phyloP scores from a whole-genome alignment of 2,113 vertebrate genomes.

The Benitochromis conjunctus region DNA sequence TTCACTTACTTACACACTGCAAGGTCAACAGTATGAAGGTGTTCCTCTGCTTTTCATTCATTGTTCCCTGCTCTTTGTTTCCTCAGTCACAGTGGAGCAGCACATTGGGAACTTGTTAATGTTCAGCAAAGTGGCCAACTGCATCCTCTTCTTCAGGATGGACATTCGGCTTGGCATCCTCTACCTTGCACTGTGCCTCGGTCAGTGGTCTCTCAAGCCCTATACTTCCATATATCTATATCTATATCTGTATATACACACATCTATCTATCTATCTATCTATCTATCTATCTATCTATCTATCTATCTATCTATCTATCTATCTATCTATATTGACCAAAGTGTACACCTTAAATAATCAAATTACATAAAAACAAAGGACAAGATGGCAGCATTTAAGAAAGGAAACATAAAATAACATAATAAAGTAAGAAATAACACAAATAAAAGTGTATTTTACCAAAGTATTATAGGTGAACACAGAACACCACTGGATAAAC shows the following conservation, averaged over 20 bases:
- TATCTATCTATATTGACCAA: too few species aligned
- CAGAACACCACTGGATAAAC: not conserved
- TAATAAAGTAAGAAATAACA: not conserved
- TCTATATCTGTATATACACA: too few species aligned
- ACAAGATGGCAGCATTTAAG: not conserved
- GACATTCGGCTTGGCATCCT: slow-evolving; percentile 91
- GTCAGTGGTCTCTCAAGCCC: slow-evolving; percentile 68
- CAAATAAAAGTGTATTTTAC: not conserved
- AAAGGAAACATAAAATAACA: not conserved
- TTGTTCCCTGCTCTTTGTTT: not conserved
- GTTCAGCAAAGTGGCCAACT: slow-evolving; percentile 95
- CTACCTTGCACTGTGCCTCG: slow-evolving; percentile 86
- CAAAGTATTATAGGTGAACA: not conserved
- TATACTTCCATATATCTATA: not conserved
- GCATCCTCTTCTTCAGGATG: slow-evolving; percentile 93
- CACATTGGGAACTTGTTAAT: slow-evolving; percentile 93
- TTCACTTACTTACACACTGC: not conserved
- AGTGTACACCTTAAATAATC: not conserved
- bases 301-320: too few species aligned
- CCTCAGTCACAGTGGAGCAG: slow-evolving; percentile 85
- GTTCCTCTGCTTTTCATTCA: not conserved
- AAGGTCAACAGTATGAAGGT: not conserved
- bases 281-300: too few species aligned
- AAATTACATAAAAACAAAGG: not conserved
- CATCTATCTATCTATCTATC: too few species aligned